Evolutionary conservation across 2,797 vertebrate genomes (phyloP).

Genomic region (Trachurus trachurus): DNA sequence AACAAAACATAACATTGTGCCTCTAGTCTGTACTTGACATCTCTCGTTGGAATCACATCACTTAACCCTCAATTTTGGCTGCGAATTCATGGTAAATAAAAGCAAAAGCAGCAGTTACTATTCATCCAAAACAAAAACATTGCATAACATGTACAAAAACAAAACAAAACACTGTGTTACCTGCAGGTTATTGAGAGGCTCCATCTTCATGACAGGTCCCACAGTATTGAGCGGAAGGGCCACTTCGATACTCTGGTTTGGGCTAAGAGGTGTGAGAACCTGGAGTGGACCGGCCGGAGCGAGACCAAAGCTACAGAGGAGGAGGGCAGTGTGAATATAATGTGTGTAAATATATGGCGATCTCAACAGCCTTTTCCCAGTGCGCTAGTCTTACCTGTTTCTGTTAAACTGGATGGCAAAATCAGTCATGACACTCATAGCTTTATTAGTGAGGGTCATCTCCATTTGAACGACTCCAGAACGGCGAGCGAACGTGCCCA

Average conservation of each 20-base stretch:
- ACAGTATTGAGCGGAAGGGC: constrained; percentile 92
- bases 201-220: constrained; percentile 99
- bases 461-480: constrained; percentile 96
- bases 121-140: constrained; percentile 10
- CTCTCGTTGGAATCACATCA: neutral
- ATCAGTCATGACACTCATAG: constrained; percentile 97
- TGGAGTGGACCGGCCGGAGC: constrained; percentile 95
- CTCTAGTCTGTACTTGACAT: neutral
- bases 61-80: constrained; percentile 1
- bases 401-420: constrained; percentile 99
- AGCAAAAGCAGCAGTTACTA: neutral
- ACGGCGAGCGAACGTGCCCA: constrained; percentile 93
- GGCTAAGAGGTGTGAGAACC: constrained; percentile 92
- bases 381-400: constrained; percentile 89
- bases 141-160: no score
- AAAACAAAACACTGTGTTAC: constrained; percentile 71
- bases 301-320: constrained; percentile 90
- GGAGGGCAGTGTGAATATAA: neutral
- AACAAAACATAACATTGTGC: neutral
- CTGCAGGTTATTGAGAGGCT: constrained; percentile 98
- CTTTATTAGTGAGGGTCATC: constrained; percentile 94
- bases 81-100: neutral
- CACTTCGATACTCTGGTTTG: constrained; percentile 95
- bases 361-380: neutral
- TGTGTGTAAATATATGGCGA: neutral